Conservation (phyloP, 2,888 invertebrate species). For the Pilophorus perplexus region DNA sequence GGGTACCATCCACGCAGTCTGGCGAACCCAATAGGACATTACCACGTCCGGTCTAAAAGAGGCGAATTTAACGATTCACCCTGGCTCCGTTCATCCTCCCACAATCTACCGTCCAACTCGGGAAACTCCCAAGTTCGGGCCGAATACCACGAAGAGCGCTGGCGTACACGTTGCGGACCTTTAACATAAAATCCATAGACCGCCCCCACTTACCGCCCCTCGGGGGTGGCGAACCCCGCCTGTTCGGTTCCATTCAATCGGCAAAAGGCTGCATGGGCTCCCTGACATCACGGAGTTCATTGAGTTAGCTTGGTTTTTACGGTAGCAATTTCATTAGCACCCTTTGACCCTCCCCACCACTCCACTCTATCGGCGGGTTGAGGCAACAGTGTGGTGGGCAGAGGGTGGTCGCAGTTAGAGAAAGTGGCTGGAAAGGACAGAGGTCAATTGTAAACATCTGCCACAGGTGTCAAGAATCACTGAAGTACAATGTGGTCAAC, state of each 20-base stretch:
- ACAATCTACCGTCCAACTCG: too few species aligned
- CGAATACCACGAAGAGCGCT: neutral
- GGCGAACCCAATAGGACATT: too few species aligned
- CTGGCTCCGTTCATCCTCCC: too few species aligned
- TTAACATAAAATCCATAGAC: conserved; percentile 32
- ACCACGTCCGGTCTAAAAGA: too few species aligned
- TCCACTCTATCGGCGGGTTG: neutral
- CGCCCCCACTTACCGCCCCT: neutral
- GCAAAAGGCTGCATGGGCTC: neutral
- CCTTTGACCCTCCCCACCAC: neutral
- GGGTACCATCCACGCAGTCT: too few species aligned
- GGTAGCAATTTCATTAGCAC: conserved; percentile 5
- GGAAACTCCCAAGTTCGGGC: neutral
- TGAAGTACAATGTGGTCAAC: too few species aligned
- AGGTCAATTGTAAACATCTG: too few species aligned
- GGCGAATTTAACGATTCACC: too few species aligned
- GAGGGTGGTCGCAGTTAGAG: too few species aligned
- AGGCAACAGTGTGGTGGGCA: neutral
- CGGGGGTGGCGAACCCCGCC: too few species aligned
- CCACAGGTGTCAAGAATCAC: too few species aligned
- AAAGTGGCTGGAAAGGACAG: too few species aligned
- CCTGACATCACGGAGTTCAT: neutral
- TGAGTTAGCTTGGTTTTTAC: conserved; percentile 3
- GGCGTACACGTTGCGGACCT: conserved; percentile 20
- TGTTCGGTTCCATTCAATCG: conserved; percentile 10